Evolutionary conservation across 1,140 invertebrate species (phyloP).

Genomic region (Eurytemora carolleeae): DNA sequence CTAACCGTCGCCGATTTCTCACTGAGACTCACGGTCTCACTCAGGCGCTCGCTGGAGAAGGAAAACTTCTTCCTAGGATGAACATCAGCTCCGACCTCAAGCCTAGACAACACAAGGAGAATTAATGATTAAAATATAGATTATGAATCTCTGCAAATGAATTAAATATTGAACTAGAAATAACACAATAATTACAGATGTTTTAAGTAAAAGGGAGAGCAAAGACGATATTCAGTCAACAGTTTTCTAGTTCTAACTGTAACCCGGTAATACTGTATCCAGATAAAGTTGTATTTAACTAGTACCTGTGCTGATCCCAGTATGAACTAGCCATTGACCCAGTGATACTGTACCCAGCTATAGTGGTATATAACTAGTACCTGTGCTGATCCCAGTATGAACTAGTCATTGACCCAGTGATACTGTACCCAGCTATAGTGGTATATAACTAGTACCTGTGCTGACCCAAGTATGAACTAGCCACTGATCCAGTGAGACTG

Average conservation of each 20-base stretch:
- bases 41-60: slow-evolving; percentile 21
- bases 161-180: too few relatives aligned
- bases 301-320: slow-evolving; percentile 15
- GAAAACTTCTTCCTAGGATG: slow-evolving; percentile 40
- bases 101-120: slow-evolving; percentile 25
- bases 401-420: slow-evolving; percentile 31
- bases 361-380: too few relatives aligned
- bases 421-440: neutral
- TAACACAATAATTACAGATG: too few relatives aligned
- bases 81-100: slow-evolving; percentile 55
- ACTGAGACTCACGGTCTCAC: slow-evolving; percentile 42
- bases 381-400: slow-evolving; percentile 20
- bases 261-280: neutral
- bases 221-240: too few relatives aligned
- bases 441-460: slow-evolving; percentile 7
- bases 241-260: too few relatives aligned
- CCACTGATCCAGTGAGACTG: slow-evolving; percentile 48
- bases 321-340: slow-evolving; percentile 34
- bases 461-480: slow-evolving; percentile 27
- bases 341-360: neutral
- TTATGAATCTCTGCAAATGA: too few relatives aligned
- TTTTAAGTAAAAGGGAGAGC: too few relatives aligned
- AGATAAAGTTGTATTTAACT: too few relatives aligned
- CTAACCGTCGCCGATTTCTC: slow-evolving; percentile 44
- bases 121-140: too few relatives aligned